Conservation (phyloP, 2,113 vertebrate species). For the Varanus salvator region DNA sequence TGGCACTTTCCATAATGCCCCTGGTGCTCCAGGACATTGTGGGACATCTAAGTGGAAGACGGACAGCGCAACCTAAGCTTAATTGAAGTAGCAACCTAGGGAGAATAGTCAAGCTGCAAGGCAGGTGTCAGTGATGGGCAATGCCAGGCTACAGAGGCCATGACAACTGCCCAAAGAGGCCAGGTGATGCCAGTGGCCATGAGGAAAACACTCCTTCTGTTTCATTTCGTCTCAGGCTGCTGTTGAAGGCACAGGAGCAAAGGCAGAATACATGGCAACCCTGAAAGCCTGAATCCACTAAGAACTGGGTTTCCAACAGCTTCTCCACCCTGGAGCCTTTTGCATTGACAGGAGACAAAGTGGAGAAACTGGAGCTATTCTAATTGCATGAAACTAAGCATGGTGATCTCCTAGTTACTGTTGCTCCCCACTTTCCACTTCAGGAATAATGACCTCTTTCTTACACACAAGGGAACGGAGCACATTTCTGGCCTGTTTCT, state of each 20-base stretch:
- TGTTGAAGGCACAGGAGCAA: not conserved
- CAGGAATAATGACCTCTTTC: not conserved
- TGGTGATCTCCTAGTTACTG: not conserved
- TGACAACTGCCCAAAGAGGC: not conserved
- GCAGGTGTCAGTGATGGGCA: not conserved
- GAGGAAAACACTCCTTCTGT: not conserved
- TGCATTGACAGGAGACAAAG: not conserved
- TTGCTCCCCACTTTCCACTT: not conserved
- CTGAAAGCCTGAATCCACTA: not conserved
- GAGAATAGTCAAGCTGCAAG: not conserved
- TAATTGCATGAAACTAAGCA: not conserved
- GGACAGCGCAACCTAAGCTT: not conserved
- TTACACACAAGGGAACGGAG: not conserved
- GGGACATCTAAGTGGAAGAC: not conserved
- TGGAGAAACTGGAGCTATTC: not conserved
- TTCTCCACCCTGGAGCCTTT: not conserved
- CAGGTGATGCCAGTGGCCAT: not conserved
- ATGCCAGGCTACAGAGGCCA: too few species aligned
- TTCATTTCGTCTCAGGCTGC: not conserved
- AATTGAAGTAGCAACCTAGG: not conserved
- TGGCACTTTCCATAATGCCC: not conserved
- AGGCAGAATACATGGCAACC: not conserved
- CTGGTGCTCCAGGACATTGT: not conserved
- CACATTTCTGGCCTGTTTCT: not conserved
- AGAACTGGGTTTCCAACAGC: not conserved